phyloP scores from a whole-genome alignment of 2,113 vertebrate genomes.

The Chiloscyllium plagiosum region DNA sequence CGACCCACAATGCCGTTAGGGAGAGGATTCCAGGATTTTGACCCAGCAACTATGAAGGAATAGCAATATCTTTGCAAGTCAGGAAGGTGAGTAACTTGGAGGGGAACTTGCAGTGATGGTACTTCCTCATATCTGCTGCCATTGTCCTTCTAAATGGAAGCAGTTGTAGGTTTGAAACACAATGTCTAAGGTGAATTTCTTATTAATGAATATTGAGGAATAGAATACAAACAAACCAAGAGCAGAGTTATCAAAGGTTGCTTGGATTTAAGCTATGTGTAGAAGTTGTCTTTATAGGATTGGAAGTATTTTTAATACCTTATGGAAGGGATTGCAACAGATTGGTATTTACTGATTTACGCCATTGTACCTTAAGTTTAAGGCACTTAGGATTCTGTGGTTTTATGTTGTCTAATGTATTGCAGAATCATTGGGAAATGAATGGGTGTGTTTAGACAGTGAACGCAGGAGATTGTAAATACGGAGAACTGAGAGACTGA shows the following conservation, averaged over 20 bases:
- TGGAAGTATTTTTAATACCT: background rate
- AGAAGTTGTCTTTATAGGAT: background rate
- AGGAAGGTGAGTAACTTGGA: too few species aligned
- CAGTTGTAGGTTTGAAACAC: too few species aligned
- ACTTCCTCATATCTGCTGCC: too few species aligned
- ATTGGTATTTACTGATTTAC: background rate
- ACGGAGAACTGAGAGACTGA: background rate
- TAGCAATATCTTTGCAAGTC: too few species aligned
- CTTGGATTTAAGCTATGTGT: background rate
- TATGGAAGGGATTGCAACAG: background rate
- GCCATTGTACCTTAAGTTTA: background rate
- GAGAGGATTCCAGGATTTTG: too few species aligned
- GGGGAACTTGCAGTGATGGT: too few species aligned
- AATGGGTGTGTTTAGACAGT: background rate
- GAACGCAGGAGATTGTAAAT: background rate
- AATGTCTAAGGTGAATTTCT: too few species aligned
- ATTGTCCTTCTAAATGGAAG: too few species aligned
- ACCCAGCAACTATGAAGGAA: too few species aligned
- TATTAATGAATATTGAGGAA: background rate
- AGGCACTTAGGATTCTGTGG: background rate
- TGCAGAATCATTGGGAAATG: background rate
- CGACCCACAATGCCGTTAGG: too few species aligned
- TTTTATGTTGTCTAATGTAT: background rate
- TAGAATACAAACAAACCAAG: background rate
- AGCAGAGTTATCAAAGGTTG: background rate